Evolutionary conservation across 2,888 invertebrate species (phyloP), one percentile per base, ranked within the genome.

Genomic region (Volucella inflata): DNA sequence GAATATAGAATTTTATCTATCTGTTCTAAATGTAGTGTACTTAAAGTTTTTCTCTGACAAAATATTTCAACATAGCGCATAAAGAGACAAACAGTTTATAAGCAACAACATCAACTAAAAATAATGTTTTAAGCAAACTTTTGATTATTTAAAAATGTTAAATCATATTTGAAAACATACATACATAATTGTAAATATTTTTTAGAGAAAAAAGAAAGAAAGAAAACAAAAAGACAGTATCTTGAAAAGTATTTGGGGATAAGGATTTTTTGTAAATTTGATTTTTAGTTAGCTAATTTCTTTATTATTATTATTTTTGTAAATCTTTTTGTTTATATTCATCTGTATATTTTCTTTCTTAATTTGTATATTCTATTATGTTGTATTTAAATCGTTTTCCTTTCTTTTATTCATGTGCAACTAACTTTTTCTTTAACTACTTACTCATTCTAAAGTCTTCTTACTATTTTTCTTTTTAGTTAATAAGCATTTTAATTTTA

Each of bases 31-130:
- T 75, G 72, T 89, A 89, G 90, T 90, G 88, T 88, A 79, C 87
- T 87, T 91, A 67, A 91, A 90, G 80, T 88, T 90, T 87, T 89
- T 89, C 77, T 89, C 90, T 71, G 80, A 91, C 84, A 82, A 89
- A 88, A 89, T 90, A 87, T 89, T 89, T 88, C 90, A 89, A 82
- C 87, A 87, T 78, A 82, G 76, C 76, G 77, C 81, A 51, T 87
- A 75, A 78, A 71, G 64, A 83, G 64, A 76, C 30, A 30, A 30
- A 82, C 77, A 76, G 72, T 78, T 55, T 78, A 87, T 90, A 67
- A 70, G 64, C 64, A 76, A 50, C 42, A 44, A 40, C 51, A 59
- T 53, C 42, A 42, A n/a, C n/a, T n/a, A n/a, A n/a, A 78, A 48
- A 3, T 8, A 62, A 8, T 59, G 44, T 51, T 64, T 59, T 60